Evolutionary conservation across 2,797 vertebrate genomes (phyloP).

Genomic region (Rhinogobio ventralis): DNA sequence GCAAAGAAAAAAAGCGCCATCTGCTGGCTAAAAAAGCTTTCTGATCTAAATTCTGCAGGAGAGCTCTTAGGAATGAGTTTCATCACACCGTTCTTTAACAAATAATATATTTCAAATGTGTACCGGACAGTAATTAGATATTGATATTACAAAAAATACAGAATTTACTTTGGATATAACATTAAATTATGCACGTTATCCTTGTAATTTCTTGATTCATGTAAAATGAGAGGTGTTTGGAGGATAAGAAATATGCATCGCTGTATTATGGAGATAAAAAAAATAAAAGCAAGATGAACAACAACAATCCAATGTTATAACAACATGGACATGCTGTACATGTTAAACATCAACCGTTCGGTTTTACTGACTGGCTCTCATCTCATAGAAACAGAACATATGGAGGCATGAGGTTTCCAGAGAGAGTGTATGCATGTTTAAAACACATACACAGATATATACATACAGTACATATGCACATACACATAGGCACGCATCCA

Average conservation of each 20-base stretch:
- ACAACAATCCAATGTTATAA: slow-evolving; percentile 63
- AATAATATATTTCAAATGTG: not conserved
- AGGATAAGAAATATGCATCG: not conserved
- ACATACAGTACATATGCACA: slow-evolving; percentile 56
- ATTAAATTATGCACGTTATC: not conserved
- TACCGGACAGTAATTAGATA: not conserved
- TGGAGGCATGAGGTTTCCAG: slow-evolving; percentile 30
- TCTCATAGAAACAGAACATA: slow-evolving; percentile 4
- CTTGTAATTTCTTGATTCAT: not conserved
- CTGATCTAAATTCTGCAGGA: not conserved
- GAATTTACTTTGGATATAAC: not conserved
- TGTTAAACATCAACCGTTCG: slow-evolving; percentile 46
- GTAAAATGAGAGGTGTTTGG: not conserved
- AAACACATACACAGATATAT: slow-evolving; percentile 38
- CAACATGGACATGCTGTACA: slow-evolving; percentile 51
- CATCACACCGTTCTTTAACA: not conserved
- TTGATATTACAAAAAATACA: not conserved
- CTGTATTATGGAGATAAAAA: slow-evolving; percentile 13
- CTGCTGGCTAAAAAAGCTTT: slow-evolving; percentile 25
- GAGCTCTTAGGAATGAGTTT: not conserved
- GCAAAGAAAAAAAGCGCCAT: slow-evolving; percentile 12
- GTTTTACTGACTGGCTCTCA: not conserved
- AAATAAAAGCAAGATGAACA: slow-evolving; percentile 46
- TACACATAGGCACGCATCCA: slow-evolving; percentile 46
- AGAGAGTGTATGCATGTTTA: slow-evolving; percentile 10